phyloP scores from a whole-genome alignment of 2,113 vertebrate genomes.

The Corythaeola cristata region DNA sequence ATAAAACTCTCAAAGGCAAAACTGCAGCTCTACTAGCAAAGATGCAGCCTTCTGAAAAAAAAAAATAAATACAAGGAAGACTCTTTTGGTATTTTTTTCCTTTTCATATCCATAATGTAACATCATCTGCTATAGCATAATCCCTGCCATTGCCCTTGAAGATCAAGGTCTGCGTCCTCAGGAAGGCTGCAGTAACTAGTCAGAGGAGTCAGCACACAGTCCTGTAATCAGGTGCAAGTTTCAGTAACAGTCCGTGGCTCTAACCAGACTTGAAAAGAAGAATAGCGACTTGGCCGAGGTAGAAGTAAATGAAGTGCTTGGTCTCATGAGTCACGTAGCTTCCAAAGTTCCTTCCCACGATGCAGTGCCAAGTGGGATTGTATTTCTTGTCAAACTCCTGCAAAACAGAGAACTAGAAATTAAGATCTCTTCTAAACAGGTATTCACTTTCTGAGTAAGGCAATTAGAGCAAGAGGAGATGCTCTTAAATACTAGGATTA shows the following conservation, averaged over 20 bases:
- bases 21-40: conserved; percentile 65
- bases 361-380: conserved; percentile 98
- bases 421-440: background rate
- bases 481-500: background rate
- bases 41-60: conserved; percentile 49
- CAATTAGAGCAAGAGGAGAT: background rate
- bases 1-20: conserved; percentile 46
- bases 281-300: conserved; percentile 97
- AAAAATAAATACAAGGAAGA: conserved; percentile 78
- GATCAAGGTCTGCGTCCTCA: conserved; percentile 69
- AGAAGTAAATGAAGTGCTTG: conserved; percentile 99
- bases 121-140: conserved; percentile 81
- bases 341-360: conserved; percentile 97
- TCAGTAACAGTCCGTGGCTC: background rate
- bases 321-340: conserved; percentile 98
- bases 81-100: conserved; percentile 72
- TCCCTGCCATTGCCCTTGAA: conserved; percentile 82
- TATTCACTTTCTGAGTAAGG: background rate
- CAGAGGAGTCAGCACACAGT: conserved; percentile 62
- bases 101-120: conserved; percentile 72
- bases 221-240: background rate
- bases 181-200: conserved; percentile 75
- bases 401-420: background rate
- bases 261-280: conserved; percentile 97
- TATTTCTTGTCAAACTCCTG: conserved; percentile 99